Base-by-base conservation (phyloP, 1,140 invertebrate genomes). In the Sipha flava region DNA sequence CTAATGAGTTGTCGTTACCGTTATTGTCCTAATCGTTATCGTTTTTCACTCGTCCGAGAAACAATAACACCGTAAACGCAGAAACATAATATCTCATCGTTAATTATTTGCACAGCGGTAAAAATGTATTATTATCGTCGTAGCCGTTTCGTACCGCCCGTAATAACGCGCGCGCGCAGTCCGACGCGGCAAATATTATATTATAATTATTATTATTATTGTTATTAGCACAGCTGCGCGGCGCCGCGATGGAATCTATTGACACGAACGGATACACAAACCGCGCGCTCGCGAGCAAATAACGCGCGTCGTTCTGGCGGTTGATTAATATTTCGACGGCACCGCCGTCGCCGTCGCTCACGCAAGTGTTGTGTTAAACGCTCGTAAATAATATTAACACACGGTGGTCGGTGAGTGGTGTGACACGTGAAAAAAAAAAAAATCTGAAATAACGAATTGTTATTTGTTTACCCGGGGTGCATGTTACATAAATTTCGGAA, bases 331-430 rank as follows among this genome's bases (percentile, higher is more conserved):
- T 70, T 47, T 47, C 40, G 64, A 45, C 64, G 62, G 59, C 29
- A 62, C 29, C 9, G 26, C 57, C 57, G 23, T 23, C 54, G 54
- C 23, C 54, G 62, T 12, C 62, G 23, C 40, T 45, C 40, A 29
- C 43, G 40, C 66, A 70, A 45, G 66, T 47, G 40, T 47, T 70
- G 43, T 70, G 40, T 47, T 47, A 47, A 45, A 47, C 66, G 66
- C 40, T 70, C 66, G 66, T 70, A 70, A 70, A 70, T 70, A 70
- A 70, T 70, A 70, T 70, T 29, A 70, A 70, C 66, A 29, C 40
- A 70, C 21, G 7, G 66, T 47, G 21, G 64, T 40, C 34, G 64
- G 66, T 29, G 66, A 45, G 40, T 29, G 66, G 40, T 47, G 23
- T 70, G 66, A 70, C 66, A 70, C 66, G 66, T 70, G 66, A 70